Percentiles rank a stretch among this genome's conserved stretches.
These are phyloP conservation scores for Tetrapedia diversipes DNA, from an alignment of 2,888 invertebrate species.

Conservation along the genomic window DNA sequence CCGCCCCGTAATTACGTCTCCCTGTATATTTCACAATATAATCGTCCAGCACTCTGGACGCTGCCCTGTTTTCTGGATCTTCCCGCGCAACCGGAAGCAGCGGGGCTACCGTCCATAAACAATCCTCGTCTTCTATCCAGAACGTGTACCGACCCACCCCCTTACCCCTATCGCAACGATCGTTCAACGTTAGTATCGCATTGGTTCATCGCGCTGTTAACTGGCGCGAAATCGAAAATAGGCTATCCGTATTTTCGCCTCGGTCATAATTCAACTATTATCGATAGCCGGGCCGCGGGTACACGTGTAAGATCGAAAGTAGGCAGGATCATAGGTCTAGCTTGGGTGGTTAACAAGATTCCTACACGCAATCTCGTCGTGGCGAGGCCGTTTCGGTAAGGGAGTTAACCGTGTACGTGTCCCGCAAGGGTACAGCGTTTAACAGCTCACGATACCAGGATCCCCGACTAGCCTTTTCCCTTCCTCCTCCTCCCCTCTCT, in stretches of 20 bases:
- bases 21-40: conserved; percentile 80
- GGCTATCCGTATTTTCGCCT: conserved; percentile 13
- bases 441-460: conserved; percentile 16
- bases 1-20: conserved; percentile 77
- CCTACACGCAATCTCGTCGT: conserved; percentile 43
- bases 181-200: conserved; percentile 14
- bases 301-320: conserved; percentile 53
- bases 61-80: conserved; percentile 59
- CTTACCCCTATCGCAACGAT: neutral
- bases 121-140: too few relatives aligned
- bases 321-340: conserved; percentile 43
- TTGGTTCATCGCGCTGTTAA: conserved; percentile 9
- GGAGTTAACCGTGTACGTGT: conserved; percentile 28
- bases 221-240: conserved; percentile 22
- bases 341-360: conserved; percentile 52
- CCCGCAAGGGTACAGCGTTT: conserved; percentile 28
- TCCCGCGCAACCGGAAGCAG: conserved; percentile 38
- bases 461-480: neutral
- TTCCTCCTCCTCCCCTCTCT: neutral
- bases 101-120: neutral
- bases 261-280: conserved; percentile 45
- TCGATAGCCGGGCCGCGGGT: conserved; percentile 27
- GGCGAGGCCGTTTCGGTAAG: conserved; percentile 36
- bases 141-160: too few relatives aligned
- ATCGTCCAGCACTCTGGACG: conserved; percentile 63